Evolutionary conservation across 2,888 invertebrate species (phyloP).

Genomic region (Phania funesta): DNA sequence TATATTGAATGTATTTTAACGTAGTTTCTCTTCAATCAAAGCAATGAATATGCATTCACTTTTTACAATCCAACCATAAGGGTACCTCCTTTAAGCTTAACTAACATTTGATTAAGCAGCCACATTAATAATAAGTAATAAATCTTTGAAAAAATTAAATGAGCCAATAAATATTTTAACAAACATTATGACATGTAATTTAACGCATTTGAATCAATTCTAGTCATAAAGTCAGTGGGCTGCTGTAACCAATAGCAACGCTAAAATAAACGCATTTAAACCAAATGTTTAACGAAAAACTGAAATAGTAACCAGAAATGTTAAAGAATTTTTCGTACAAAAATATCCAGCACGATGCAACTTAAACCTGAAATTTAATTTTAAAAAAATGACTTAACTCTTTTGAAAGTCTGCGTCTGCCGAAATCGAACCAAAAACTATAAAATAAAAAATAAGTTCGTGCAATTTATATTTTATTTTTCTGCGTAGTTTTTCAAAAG

Average conservation of each 20-base stretch:
- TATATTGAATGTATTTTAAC: no score
- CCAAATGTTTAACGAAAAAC: slow-evolving; percentile 1
- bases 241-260: neutral
- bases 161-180: slow-evolving; percentile 50
- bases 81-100: neutral
- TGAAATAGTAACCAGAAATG: neutral
- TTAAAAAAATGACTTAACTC: neutral
- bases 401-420: neutral
- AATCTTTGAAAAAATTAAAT: slow-evolving; percentile 35
- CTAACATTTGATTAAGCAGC: slow-evolving; percentile 2
- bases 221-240: slow-evolving; percentile 36
- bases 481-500: slow-evolving; percentile 25
- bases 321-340: neutral
- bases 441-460: neutral
- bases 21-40: no score
- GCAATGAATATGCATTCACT: no score
- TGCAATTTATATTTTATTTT: slow-evolving; percentile 28
- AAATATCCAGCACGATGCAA: neutral
- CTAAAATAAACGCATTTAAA: neutral
- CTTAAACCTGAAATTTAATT: neutral
- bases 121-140: slow-evolving; percentile 12
- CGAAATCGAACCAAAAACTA: neutral
- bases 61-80: neutral
- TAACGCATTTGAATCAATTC: slow-evolving; percentile 43
- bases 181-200: slow-evolving; percentile 58